Evolutionary conservation across 2,888 invertebrate genomes (phyloP), one percentile per base, ranked within the genome.

Genomic region (Hyposoter didymator): DNA sequence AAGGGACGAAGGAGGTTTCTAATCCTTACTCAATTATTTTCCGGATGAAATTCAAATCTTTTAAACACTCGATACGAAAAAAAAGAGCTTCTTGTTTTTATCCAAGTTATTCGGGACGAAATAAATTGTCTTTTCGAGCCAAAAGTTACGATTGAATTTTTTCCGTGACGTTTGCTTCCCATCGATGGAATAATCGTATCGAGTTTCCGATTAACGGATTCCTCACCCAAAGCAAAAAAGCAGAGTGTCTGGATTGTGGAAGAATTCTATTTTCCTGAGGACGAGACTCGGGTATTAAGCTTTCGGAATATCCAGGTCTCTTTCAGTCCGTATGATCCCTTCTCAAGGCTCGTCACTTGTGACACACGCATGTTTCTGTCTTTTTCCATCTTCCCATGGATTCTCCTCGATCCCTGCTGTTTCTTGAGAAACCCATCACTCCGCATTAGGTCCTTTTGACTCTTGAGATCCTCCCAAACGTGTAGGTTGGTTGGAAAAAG

Each of bases 351-450:
- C 47, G 69, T 69, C 69, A 69, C 69, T 28, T 5, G 69, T 45
- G 69, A 69, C 69, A 69, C 69, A 28, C 39, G 28, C 39, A 67
- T 47, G 14, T 49, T 49, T 39, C 39, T 32, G 3, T 35, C 35
- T 8, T 66, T 19, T 35, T 62, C 10, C n/a, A 43, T 22, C 43
- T 22, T 45, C 10, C 17, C 12, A 55, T 17, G 22, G 19, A 55
- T 39, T 73, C 55, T 55, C 72, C 14, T 55, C 72, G 55, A 47
- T 73, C 43, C 22, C 22, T 49, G 17, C 14, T 43, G 74, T 43
- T 35, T 74, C 74, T 59, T 74, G 74, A 59, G 74, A 74, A 74
- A 74, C 45, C 74, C 59, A 59, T 74, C 74, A 74, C 59, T 74
- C 43, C 45, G 59, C 55, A 45, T 62, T 74, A 59, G 59, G 43